Conservation (phyloP, 1,140 invertebrate species). For the Littorina saxatilis region DNA sequence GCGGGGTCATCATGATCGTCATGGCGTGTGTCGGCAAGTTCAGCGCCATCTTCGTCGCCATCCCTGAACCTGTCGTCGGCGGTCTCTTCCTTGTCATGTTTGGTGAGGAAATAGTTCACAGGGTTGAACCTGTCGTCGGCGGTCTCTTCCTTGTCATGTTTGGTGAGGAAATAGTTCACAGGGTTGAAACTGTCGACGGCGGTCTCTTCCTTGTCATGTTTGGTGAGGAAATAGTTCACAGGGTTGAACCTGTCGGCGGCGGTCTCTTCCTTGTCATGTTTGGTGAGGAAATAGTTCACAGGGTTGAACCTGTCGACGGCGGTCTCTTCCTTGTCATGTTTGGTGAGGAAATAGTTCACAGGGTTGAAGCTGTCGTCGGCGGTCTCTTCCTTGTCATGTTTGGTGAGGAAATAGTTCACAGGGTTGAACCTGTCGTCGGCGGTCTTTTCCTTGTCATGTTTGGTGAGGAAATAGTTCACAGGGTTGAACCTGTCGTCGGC, state of each 20-base stretch:
- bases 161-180: too few species aligned
- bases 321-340: conserved; percentile 93
- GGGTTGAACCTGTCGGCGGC: too few species aligned
- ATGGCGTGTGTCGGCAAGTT: conserved; percentile 82
- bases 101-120: too few species aligned
- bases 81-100: conserved; percentile 93
- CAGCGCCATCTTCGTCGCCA: conserved; percentile 90
- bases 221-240: too few species aligned
- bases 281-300: too few species aligned
- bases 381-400: not conserved
- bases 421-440: not conserved
- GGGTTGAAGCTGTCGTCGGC: not conserved
- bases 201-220: conserved; percentile 93
- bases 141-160: conserved; percentile 93
- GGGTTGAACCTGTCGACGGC: too few species aligned
- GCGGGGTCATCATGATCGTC: conserved; percentile 85
- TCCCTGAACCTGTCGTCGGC: conserved; percentile 89
- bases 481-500: not conserved
- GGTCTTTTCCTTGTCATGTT: not conserved
- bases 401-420: not conserved
- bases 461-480: not conserved
- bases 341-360: conserved; percentile 61
- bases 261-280: conserved; percentile 93
- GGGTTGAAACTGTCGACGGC: too few species aligned
- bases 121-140: too few species aligned